These are phyloP conservation scores for Elachura formosa DNA, from an alignment of 2,113 vertebrate species.

Conservation along the genomic window DNA sequence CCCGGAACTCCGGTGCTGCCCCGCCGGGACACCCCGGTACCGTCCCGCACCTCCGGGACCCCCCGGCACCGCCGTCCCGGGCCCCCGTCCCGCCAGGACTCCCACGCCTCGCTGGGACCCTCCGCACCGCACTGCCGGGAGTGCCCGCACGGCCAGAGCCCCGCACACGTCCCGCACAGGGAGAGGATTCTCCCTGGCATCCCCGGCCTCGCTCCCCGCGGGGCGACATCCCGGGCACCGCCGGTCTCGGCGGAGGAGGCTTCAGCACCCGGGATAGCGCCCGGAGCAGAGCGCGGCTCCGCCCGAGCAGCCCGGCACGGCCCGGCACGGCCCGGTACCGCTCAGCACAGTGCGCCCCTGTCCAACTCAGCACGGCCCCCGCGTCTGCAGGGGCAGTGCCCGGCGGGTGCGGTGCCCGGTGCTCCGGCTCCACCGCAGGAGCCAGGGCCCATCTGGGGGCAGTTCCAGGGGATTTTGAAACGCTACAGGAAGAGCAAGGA, in stretches of 20 bases:
- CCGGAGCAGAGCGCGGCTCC: not conserved
- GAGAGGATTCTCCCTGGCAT: not conserved
- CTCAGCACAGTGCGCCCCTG: not conserved
- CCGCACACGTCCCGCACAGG: not conserved
- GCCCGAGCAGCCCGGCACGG: not conserved
- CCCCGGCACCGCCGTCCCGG: not conserved
- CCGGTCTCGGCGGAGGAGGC: not conserved
- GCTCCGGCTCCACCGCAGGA: not conserved
- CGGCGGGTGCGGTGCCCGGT: not conserved
- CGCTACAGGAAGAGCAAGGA: not conserved
- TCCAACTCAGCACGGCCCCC: not conserved
- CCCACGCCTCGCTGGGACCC: not conserved
- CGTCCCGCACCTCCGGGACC: not conserved
- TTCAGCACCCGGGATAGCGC: not conserved
- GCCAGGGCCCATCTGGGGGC: too few relatives aligned
- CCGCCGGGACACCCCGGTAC: not conserved
- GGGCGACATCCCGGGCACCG: not conserved
- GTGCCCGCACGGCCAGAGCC: not conserved
- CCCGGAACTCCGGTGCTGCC: too few relatives aligned
- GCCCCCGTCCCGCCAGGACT: not conserved
- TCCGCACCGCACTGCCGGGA: not conserved
- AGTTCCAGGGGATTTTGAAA: not conserved
- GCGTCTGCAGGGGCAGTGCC: not conserved
- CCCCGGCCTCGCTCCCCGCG: not conserved
- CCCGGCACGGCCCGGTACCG: not conserved